Evolutionary conservation across 2,113 vertebrate genomes (phyloP), one percentile per base, ranked within the genome.

Genomic region (Nipponia nippon): DNA sequence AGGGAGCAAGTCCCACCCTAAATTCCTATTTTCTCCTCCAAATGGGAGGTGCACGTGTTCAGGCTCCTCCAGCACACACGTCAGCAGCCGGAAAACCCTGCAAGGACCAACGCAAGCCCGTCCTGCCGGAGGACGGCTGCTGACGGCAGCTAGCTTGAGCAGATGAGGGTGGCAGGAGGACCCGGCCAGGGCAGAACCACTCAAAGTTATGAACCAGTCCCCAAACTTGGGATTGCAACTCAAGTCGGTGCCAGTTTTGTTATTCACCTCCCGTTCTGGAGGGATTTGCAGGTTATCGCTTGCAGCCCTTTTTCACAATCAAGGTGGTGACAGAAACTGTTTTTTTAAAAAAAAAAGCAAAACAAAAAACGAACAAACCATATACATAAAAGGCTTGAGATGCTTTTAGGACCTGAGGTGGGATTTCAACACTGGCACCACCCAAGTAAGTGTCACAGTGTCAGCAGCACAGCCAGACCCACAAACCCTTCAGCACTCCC

Each of bases 121-220:
- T 23, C 34, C 66, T 15, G 89, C 34, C 1, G 3, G 4, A 36
- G 75, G 50, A n/a, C 2, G 4, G n/a, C 76, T 59, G 89, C 84
- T 76, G 93, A 52, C 11, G 12, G 58, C 76, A 62, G 75, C 87
- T 2, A 62, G 75, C 87, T 2, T 0, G 3, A 49, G 90, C 27
- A 4, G 42, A 42, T 10, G 32, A 73, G 65, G 52, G 73, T 16
- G 85, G 73, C 91, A 75, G 50, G 1, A 20, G 63, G 47, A 61
- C 40, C 46, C 1, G 47, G 47, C n/a, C 13, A 2, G 42, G 72
- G 72, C 69, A 52, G 70, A 38, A 13, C 42, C 38, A 0, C 53
- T 2, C 44, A 1, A 1, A 77, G n/a, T 1, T 38, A 20, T 2
- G 2, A 7, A 53, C 4, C 75, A 3, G 38, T 1, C 80, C 83